Percentiles rank a stretch among this genome's conserved stretches.
Evolutionary conservation across 2,113 vertebrate genomes (phyloP).

Genomic region (Odocoileus virginianus): DNA sequence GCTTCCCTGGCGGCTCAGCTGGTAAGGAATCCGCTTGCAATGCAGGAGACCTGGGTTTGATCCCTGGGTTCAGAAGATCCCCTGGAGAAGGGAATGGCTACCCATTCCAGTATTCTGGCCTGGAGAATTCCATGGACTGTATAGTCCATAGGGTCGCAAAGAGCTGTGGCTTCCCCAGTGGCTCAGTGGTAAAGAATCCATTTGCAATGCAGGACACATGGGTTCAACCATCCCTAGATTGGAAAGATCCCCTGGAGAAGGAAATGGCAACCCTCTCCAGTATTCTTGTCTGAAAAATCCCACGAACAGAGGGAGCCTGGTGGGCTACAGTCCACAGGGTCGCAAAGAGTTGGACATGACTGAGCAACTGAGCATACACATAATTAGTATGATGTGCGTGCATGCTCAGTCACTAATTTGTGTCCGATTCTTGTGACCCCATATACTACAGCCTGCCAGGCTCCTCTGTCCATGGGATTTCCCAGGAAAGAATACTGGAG

Average conservation of each 20-base stretch:
- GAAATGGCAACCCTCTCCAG: background rate
- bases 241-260: background rate
- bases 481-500: background rate
- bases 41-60: background rate
- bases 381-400: background rate
- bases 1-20: background rate
- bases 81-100: background rate
- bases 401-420: background rate
- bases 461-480: background rate
- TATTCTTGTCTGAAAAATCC: background rate
- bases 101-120: background rate
- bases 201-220: background rate
- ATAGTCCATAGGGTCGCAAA: fast-evolving
- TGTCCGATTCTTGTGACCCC: background rate
- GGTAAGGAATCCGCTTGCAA: background rate
- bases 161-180: background rate
- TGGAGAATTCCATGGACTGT: background rate
- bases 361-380: background rate
- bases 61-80: background rate
- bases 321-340: background rate
- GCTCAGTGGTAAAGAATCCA: background rate
- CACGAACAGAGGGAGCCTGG: background rate
- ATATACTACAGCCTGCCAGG: background rate
- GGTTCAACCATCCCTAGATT: background rate
- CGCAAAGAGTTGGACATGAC: background rate